Evolutionary conservation across 92 coral and sea anemone genomes (phyloP).

Genomic region (Zoanthus gigantus): DNA sequence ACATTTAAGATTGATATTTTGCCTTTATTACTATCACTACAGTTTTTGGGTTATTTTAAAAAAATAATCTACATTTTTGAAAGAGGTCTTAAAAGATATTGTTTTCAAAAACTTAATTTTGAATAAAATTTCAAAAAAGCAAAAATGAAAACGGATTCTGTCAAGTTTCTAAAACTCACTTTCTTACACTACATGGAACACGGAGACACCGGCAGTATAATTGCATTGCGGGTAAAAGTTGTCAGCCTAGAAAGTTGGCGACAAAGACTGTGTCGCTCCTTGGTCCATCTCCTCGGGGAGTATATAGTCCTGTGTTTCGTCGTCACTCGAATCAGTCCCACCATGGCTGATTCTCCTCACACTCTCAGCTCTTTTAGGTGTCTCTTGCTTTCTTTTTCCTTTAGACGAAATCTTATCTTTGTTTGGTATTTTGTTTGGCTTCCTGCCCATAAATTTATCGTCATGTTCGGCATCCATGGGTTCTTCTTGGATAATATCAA

Average conservation of each 20-base stretch:
- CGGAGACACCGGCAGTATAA: too few species aligned
- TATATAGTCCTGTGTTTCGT: constrained; percentile 29
- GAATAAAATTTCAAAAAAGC: too few species aligned
- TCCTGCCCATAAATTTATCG: neutral
- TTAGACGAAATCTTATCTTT: constrained; percentile 8
- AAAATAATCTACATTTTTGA: too few species aligned
- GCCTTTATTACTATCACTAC: neutral
- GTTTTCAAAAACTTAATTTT: too few species aligned
- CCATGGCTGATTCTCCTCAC: constrained; percentile 27
- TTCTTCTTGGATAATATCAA: constrained; percentile 17
- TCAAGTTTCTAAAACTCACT: too few species aligned
- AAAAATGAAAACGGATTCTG: too few species aligned
- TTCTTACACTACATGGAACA: too few species aligned
- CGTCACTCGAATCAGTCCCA: constrained; percentile 20
- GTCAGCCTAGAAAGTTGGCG: constrained; percentile 3
- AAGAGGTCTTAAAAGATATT: neutral
- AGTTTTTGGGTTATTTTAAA: neutral
- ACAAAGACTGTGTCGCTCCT: constrained; percentile 1
- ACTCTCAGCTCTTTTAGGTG: constrained; percentile 20
- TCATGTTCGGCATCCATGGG: constrained; percentile 15
- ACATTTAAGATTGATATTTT: too few species aligned
- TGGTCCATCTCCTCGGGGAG: constrained; percentile 39
- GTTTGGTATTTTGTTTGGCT: neutral
- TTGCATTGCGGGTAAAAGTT: too few species aligned
- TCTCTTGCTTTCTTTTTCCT: constrained; percentile 30